Base-by-base conservation (phyloP, 2,888 invertebrate genomes). In the Linyphia triangularis region DNA sequence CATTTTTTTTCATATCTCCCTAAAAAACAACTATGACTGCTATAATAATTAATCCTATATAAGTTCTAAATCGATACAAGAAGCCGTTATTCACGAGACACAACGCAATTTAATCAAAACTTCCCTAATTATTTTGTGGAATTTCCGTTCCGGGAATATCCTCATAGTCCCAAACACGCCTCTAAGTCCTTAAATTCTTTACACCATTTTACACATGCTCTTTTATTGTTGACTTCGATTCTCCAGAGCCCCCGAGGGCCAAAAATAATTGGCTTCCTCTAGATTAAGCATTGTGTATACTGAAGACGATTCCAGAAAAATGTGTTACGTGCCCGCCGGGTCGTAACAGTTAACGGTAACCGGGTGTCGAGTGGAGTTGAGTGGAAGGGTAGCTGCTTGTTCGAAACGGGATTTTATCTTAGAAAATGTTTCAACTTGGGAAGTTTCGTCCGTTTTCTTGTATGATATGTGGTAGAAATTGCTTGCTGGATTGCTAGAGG, bases 301-400 rank as follows among this genome's bases (percentile, higher is more conserved):
- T 51, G 30, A 24, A 57, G 26, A 5, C 59, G 30, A 43, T 61
- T 51, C 33, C 33, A 24, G 67, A 75, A 84, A 84, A 84, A 75
- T 84, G 84, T 37, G 24, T 24, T 84, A 84, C 84, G 84, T 84
- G 84, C 75, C 84, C 84, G 57, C 75, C 67, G 75, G 84, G 84
- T 75, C 40, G 57, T 75, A 75, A 69, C 43, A 28, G 33, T 82
- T 70, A 70, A 37, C 43, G 51, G 65, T 22, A 63, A 40, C 24
- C 59, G 33, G 37, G 22, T 13, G 40, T 9, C 33, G 70, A 43
- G 70, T 26, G 16, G 51, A 51, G 70, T 70, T 70, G 40, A 40
- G 70, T 61, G 10, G 13, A 59, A 6, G 16, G 61, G 0, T 6
- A 24, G 19, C 43, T 70, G 40, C 24, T 43, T 26, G 3, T 24